phyloP scores from a whole-genome alignment of 2,888 invertebrate species.

The Bruchidius siliquastri region DNA sequence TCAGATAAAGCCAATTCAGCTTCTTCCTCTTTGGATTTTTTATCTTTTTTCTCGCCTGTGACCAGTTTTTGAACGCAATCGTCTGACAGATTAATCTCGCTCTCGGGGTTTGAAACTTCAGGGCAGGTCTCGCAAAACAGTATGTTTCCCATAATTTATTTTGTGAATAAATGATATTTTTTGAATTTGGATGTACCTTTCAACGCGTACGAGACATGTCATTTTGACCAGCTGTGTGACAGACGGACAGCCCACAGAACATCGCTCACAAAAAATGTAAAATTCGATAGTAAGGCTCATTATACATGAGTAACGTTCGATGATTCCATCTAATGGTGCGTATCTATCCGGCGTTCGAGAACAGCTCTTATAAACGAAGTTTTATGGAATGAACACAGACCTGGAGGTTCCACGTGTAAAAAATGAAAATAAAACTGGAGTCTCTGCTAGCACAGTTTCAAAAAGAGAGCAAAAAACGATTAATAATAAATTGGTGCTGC shows the following conservation, averaged over 20 bases:
- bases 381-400: too few relatives aligned
- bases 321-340: too few relatives aligned
- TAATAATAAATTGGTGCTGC: too few relatives aligned
- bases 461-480: too few relatives aligned
- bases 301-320: too few relatives aligned
- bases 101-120: conserved; percentile 16
- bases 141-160: conserved; percentile 20
- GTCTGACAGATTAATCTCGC: conserved; percentile 36
- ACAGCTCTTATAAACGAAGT: too few relatives aligned
- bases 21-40: background rate
- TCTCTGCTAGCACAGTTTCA: too few relatives aligned
- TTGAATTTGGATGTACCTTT: background rate
- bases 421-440: too few relatives aligned
- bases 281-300: too few relatives aligned
- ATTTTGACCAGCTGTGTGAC: background rate
- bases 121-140: conserved; percentile 14
- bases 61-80: conserved; percentile 29
- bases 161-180: background rate
- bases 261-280: too few relatives aligned
- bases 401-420: too few relatives aligned
- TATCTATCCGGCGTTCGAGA: too few relatives aligned
- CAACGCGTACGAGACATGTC: background rate
- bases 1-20: background rate
- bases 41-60: conserved; percentile 7
- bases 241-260: background rate